These are phyloP conservation scores for Tipula vernalis DNA, from an alignment of 2,888 invertebrate species.

Conservation along the genomic window DNA sequence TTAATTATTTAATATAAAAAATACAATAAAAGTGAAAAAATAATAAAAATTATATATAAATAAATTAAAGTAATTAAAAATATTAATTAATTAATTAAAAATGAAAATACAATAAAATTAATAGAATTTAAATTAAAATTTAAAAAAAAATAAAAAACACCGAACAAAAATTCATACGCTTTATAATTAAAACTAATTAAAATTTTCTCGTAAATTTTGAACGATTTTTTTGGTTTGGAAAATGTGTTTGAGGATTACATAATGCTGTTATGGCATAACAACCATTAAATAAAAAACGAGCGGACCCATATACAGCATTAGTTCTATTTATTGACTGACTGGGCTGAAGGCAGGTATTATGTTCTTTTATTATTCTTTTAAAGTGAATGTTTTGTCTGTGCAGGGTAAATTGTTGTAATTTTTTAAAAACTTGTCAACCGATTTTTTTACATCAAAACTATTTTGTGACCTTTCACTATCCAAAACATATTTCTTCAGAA, in stretches of 20 bases:
- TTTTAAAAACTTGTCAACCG: no score
- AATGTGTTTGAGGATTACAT: neutral
- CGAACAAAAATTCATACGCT: neutral
- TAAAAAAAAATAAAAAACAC: neutral
- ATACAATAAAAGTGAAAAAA: neutral
- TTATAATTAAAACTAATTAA: neutral
- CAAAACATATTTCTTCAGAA: no score
- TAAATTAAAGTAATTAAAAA: neutral
- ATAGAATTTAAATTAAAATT: neutral
- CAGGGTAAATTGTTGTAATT: no score
- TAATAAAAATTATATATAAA: neutral
- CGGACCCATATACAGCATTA: no score
- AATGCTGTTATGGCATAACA: no score
- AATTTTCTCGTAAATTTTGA: neutral
- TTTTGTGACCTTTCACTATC: no score
- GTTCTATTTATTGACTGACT: no score
- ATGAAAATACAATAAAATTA: neutral
- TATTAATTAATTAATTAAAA: neutral
- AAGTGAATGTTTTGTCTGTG: no score
- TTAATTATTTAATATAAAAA: neutral
- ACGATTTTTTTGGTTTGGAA: neutral
- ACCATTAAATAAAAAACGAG: no score
- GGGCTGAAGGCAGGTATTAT: no score
- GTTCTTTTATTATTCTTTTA: no score
- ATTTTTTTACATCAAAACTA: no score